Base-by-base conservation (phyloP, 2,888 invertebrate genomes). In the Metalampra italica region DNA sequence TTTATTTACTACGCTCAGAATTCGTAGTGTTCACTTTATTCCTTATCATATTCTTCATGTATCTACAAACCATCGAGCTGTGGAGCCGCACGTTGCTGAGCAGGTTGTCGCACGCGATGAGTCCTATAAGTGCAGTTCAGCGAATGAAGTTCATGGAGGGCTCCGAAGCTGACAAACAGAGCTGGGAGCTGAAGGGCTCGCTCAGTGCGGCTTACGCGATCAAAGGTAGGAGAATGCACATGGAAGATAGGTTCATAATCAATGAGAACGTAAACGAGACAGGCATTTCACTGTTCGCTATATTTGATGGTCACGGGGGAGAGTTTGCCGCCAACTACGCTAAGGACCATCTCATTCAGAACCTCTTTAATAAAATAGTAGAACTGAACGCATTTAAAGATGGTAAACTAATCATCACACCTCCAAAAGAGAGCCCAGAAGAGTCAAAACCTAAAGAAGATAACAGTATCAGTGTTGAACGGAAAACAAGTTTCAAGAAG, bases 231-330 rank as follows among this genome's bases (percentile, higher is more conserved):
- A 90, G 98, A 68, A 93, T 95, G 55, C 94, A 94, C 59, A 98
- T 98, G 98, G 98, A 98, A 90, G 98, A 98, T 81, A 91, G 97
- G 70, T 98, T 96, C 79, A 96, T 96, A 49, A 93, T 97, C 46
- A 94, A 96, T 59, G 94, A 95, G 78, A 94, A 97, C 71, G 93
- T 97, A 47, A 94, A 95, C 75, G 92, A 94, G 60, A 96, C 96
- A 14, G 96, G 95, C 15, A 94, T 97, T 47, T 95, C 96, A 14
- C 88, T 98, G 51, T 97, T 96, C 85, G 97, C 97, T 41, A 94
- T 98, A 59, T 98, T 97, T 78, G 98, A 98, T 85, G 98, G 98
- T 0, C 98, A 98, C 78, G 98, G 98, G 45, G 98, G 98, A 38
- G 97, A 97, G 88, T 96, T 96, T 89, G 97, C 97, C 46, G 97